Percentiles rank a stretch among this genome's conserved stretches.
Conservation (phyloP, 2,797 vertebrate genomes). For the Oceanodroma leucorhoa region DNA sequence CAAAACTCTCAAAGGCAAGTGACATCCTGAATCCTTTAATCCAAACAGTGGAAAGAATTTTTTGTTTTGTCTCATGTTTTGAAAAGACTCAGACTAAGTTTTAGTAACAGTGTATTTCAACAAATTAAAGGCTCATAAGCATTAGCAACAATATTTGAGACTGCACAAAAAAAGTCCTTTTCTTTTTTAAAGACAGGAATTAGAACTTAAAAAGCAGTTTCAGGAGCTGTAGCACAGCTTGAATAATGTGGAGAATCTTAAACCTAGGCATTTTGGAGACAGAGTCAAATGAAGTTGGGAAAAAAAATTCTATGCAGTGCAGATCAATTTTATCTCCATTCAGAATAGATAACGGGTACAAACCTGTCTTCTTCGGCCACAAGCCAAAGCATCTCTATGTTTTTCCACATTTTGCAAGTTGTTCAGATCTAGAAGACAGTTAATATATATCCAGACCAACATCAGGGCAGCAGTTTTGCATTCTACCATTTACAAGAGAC, state of each 20-base stretch:
- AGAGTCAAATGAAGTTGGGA: background rate
- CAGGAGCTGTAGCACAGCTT: background rate
- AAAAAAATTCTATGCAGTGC: background rate
- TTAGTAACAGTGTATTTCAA: background rate
- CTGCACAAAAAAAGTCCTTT: background rate
- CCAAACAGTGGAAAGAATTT: background rate
- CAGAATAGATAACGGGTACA: background rate
- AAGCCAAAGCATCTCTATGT: background rate
- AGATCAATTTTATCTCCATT: background rate
- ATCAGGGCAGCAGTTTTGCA: background rate
- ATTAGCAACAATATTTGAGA: background rate
- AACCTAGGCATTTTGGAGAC: background rate
- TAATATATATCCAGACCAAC: background rate
- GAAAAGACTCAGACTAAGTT: background rate
- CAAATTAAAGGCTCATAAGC: background rate
- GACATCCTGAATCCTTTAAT: background rate
- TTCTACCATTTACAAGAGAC: background rate
- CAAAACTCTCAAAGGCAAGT: background rate
- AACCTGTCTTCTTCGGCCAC: conserved; percentile 36
- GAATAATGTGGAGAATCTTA: background rate
- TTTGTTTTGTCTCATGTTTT: background rate
- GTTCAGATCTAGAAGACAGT: conserved; percentile 21
- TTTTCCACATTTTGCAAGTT: background rate
- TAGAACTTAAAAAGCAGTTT: background rate
- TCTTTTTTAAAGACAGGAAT: background rate